These are phyloP conservation scores for Dolomedes plantarius DNA, from an alignment of 2,888 invertebrate species.

Conservation along the genomic window DNA sequence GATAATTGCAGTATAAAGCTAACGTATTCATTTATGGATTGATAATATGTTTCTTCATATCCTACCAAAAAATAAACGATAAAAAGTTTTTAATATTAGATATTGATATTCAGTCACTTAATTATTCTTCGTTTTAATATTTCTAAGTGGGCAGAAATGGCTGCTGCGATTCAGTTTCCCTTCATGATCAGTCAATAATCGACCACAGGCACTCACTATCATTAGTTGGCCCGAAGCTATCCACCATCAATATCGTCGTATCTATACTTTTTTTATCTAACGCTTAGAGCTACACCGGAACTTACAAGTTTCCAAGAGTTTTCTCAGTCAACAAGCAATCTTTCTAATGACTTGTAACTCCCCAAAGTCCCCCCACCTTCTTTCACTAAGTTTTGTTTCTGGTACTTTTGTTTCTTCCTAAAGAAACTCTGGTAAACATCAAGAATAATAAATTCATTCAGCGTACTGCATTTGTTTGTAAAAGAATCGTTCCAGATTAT, in stretches of 20 bases:
- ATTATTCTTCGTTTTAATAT: too few relatives aligned
- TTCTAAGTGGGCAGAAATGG: too few relatives aligned
- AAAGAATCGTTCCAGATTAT: too few relatives aligned
- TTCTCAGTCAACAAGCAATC: slow-evolving; percentile 9
- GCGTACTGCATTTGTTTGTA: too few relatives aligned
- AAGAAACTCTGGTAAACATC: not conserved
- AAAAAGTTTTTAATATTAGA: too few relatives aligned
- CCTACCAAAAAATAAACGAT: too few relatives aligned
- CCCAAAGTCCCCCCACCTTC: not conserved
- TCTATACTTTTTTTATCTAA: not conserved
- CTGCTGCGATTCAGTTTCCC: not conserved
- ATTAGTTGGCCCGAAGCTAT: not conserved
- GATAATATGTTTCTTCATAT: too few relatives aligned
- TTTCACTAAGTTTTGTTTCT: not conserved
- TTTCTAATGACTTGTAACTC: slow-evolving; percentile 10
- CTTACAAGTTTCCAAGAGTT: not conserved
- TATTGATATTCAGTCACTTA: too few relatives aligned
- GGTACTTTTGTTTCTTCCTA: not conserved
- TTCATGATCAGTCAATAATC: not conserved
- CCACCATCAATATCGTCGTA: not conserved
- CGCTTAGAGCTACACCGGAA: not conserved
- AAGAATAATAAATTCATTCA: not conserved
- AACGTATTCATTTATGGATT: too few relatives aligned
- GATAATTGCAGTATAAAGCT: too few relatives aligned
- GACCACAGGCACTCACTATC: not conserved